Evolutionary conservation across 2,797 vertebrate genomes (phyloP), one percentile per base, ranked within the genome.

Genomic region (Austrolebias charrua): DNA sequence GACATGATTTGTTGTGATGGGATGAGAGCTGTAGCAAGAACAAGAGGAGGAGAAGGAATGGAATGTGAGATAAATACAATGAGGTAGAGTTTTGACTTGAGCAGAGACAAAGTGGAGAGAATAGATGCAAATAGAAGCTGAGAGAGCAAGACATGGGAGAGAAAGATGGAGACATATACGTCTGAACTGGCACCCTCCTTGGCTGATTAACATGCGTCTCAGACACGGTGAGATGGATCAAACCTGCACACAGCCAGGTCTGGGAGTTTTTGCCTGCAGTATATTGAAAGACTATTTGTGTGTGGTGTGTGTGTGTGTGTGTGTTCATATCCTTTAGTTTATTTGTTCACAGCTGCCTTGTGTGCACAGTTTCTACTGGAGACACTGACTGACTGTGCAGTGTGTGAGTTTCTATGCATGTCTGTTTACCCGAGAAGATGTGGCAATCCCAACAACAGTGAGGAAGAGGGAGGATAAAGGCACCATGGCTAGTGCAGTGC

Each of bases 171-270:
- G 82, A 82, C 73, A 46, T 86, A 83, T 82, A 75, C 62, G 73
- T 67, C 75, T 67, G 83, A 79, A 83, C 78, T 88, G 83, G 83
- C 83, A 85, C 83, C 62, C 67, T 83, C 79, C 72, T 60, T 60
- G 15, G 5, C 75, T 89, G 88, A 92, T 92, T 92, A 90, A 86
- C 85, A 92, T 91, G 89, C 90, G 75, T 84, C 88, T 91, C 87
- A 91, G 86, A 82, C 81, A 77, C 63, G 69, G 83, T 81, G 84
- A 80, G 79, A 75, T 71, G 76, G 88, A 86, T 90, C 86, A 87
- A 86, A 90, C 83, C 75, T 71, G 64, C 76, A 60, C 78, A 75
- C 80, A 84, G 79, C 67, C 79, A 71, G 65, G 79, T 73, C 83
- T 76, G 73, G 74, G 81, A 90, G 84, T 81, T 75, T 80, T 48